Evolutionary conservation across 2,797 vertebrate species (phyloP).

Genomic region (Sebastes trivittatus): DNA sequence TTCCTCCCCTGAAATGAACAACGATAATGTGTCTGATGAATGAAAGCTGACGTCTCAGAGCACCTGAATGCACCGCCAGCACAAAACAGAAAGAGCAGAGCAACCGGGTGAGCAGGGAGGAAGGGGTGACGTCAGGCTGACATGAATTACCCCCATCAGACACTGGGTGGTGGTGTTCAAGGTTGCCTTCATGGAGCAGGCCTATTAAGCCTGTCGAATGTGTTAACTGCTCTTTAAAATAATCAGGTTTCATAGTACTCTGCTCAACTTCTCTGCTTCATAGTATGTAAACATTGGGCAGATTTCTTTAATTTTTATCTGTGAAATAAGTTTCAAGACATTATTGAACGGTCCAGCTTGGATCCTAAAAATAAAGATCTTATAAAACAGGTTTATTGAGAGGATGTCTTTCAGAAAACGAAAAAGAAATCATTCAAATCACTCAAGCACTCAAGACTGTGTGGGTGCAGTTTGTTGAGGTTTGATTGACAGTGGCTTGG

Average conservation of each 20-base stretch:
- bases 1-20: neutral
- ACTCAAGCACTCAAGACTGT: neutral
- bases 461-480: neutral
- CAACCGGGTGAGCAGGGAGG: neutral
- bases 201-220: neutral
- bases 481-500: no score
- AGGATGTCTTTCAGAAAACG: neutral
- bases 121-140: neutral
- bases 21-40: neutral
- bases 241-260: neutral
- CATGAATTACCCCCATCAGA: neutral
- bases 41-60: neutral
- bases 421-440: neutral
- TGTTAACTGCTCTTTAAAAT: neutral
- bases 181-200: neutral
- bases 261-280: no score
- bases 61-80: neutral
- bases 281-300: no score
- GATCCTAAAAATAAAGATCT: neutral
- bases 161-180: neutral
- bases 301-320: neutral
- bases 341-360: neutral
- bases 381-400: neutral
- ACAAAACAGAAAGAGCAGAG: neutral
- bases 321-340: neutral